Conservation (phyloP, 2,888 invertebrate species). For the Conops quadrifasciatus region DNA sequence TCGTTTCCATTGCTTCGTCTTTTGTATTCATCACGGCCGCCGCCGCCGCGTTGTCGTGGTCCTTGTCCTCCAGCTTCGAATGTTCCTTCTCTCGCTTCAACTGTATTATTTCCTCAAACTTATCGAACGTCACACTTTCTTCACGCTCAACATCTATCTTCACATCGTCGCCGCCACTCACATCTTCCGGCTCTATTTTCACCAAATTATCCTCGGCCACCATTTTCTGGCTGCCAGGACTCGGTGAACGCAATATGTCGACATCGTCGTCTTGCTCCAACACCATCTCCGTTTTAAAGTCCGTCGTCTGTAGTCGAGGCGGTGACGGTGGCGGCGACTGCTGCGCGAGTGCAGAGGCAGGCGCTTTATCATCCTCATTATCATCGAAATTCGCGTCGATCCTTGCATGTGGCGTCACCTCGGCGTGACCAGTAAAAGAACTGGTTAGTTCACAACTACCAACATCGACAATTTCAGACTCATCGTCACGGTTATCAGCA, state of each 20-base stretch:
- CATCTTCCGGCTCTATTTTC: constrained; percentile 64
- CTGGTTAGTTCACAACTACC: constrained; percentile 33
- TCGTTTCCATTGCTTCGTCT: neutral
- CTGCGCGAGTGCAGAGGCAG: neutral
- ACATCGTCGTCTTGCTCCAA: constrained; percentile 60
- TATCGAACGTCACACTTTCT: constrained; percentile 56
- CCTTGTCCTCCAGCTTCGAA: constrained; percentile 7
- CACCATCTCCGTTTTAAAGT: constrained; percentile 38
- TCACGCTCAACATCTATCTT: constrained; percentile 64
- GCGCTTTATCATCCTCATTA: neutral
- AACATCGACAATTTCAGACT: constrained; percentile 33
- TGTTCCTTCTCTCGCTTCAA: constrained; percentile 24
- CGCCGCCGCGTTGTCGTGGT: neutral
- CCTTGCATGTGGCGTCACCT: too few species aligned
- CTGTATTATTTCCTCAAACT: constrained; percentile 40
- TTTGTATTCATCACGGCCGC: neutral
- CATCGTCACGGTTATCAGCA: constrained; percentile 25
- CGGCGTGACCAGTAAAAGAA: too few species aligned
- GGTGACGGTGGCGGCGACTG: constrained; percentile 14
- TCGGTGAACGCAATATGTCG: constrained; percentile 61
- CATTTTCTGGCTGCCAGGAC: constrained; percentile 60
- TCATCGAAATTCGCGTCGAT: neutral
- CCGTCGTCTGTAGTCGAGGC: constrained; percentile 25
- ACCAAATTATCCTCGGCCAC: constrained; percentile 62
- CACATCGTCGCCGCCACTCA: constrained; percentile 58